Base-by-base conservation (phyloP, 2,113 vertebrate genomes). In the Larimichthys crocea region DNA sequence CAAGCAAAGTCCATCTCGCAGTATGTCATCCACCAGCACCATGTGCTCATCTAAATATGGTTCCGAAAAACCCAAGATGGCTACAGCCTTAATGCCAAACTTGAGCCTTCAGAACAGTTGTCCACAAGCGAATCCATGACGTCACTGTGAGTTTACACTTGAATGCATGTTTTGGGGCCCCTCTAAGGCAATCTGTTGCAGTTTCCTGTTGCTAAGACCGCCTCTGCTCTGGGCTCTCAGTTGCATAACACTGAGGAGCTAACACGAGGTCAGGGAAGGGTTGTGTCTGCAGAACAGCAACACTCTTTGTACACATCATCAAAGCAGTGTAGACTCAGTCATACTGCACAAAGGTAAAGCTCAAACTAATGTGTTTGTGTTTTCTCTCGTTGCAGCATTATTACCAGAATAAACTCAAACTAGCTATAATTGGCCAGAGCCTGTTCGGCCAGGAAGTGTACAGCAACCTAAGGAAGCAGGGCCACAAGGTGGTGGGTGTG, bases 401-500 rank as follows among this genome's bases (percentile, higher is more conserved):
- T 84, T 96, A 94, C 84, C 97, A 97, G 94, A 97, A 96, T 82
- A 98, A 97, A 83, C 95, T 99, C 19, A 98, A 96, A 68, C 90
- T 99, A 59, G 98, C 98, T 22, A 94, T 99, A 48, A 99, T 99
- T 88, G 98, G 98, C 53, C 98, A 99, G 95, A 99, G 98, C 87
- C 83, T 98, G 79, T 99, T 99, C 78, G 98, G 98, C 56, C 98
- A 99, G 94, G 97, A 99, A 93, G 98, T 99, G 67, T 99, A 99
- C 86, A 96, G 86, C 66, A 96, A 92, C 48, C 95, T 99, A 79
- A 95, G 94, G 86, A 98, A 96, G 92, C 96, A 98, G 66, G 98
- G 98, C 3, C 97, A 99, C 91, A 96, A 94, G 79, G 93, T 99
- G 2, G 98, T 99, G 74, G 98, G 98, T 0, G 98, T 99, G 55